Conservation (phyloP, 2,113 vertebrate species). For the Trichomycterus rosablanca region DNA sequence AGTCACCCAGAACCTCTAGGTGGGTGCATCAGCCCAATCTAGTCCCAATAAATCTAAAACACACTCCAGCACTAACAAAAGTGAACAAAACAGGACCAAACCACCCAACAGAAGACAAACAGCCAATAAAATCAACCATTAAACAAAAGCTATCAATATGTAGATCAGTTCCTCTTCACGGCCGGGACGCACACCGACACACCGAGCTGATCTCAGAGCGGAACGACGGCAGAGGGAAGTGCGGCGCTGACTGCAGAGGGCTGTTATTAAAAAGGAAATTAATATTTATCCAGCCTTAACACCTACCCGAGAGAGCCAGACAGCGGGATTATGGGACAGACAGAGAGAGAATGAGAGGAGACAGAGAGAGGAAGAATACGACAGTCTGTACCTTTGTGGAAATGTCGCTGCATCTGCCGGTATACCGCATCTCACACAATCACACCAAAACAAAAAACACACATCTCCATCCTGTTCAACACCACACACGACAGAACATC, state of each 20-base stretch:
- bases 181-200: too few relatives aligned
- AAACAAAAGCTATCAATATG: too few relatives aligned
- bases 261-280: constrained; percentile 49
- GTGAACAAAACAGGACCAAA: too few relatives aligned
- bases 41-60: background rate
- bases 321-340: constrained; percentile 35
- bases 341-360: constrained; percentile 10
- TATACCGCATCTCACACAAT: constrained; percentile 23
- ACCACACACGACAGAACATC: background rate
- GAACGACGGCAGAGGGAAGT: constrained; percentile 10
- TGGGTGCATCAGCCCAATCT: background rate
- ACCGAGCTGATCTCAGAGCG: constrained; percentile 11
- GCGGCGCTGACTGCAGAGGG: constrained; percentile 40
- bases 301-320: constrained; percentile 45
- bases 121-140: too few relatives aligned
- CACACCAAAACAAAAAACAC: too few relatives aligned
- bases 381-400: constrained; percentile 18
- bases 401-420: constrained; percentile 29
- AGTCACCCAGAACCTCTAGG: too few relatives aligned
- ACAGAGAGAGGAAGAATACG: background rate
- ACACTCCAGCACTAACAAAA: too few relatives aligned
- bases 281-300: constrained; percentile 52
- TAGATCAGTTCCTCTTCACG: too few relatives aligned
- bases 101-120: too few relatives aligned
- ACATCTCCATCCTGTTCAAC: background rate